These are phyloP conservation scores for Aurelia aurita complex sp. Pacific DNA, from an alignment of 30 jellyfish, hydroid and myxozoan species.

Conservation along the genomic window DNA sequence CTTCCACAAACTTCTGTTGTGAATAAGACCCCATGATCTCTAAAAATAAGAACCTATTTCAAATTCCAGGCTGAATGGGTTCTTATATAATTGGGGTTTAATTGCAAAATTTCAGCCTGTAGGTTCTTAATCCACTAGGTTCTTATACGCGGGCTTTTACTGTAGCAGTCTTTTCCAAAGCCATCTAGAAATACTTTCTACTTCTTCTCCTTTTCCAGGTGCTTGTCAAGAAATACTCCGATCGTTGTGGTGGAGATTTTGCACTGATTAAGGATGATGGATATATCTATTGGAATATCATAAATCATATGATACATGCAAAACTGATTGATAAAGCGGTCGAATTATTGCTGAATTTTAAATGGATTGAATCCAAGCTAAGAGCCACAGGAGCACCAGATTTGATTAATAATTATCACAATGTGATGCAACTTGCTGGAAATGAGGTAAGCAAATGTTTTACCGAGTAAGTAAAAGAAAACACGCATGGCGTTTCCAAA, in stretches of 20 bases:
- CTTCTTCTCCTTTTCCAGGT: neutral
- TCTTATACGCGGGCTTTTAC: no score
- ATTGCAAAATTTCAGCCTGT: no score
- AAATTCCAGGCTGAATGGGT: no score
- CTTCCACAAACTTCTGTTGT: no score
- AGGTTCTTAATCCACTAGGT: no score
- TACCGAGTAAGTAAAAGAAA: neutral
- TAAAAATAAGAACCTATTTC: no score
- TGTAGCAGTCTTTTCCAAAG: neutral
- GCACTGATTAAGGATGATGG: conserved; percentile 55
- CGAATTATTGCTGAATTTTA: conserved; percentile 51
- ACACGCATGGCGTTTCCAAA: no score
- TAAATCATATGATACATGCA: conserved; percentile 71
- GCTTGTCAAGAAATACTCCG: conserved; percentile 67
- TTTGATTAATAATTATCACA: conserved; percentile 59
- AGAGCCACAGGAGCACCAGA: conserved; percentile 86
- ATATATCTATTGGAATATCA: conserved; percentile 69
- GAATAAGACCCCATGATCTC: no score
- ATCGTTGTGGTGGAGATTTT: conserved; percentile 11
- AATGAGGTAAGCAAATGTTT: conserved; percentile 9
- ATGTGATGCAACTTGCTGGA: conserved; percentile 19
- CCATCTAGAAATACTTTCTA: neutral
- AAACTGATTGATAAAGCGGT: conserved; percentile 57
- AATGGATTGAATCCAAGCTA: conserved; percentile 59
- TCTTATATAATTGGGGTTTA: no score